phyloP scores from a whole-genome alignment of 2,113 vertebrate species.

The Poeciliopsis retropinna region DNA sequence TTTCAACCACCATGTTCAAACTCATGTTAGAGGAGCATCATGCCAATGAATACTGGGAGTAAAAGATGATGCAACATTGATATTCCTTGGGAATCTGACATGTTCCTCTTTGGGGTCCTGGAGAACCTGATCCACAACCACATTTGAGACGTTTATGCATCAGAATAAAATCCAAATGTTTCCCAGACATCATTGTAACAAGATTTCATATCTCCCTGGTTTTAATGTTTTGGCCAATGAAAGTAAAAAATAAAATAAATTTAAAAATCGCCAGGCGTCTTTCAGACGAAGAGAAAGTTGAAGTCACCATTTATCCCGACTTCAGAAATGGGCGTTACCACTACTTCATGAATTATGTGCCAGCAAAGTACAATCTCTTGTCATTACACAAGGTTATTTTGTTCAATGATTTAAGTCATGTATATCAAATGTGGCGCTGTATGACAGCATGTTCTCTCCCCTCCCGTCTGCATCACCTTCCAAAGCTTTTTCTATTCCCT shows the following conservation, averaged over 20 bases:
- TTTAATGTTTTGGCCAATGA: not conserved
- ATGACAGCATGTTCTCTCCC: conserved; percentile 47
- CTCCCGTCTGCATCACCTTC: conserved; percentile 22
- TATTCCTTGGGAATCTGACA: too few species aligned
- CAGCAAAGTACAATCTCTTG: conserved; percentile 49
- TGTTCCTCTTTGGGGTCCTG: too few species aligned
- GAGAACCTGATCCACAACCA: not conserved
- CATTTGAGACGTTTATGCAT: not conserved
- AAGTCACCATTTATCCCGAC: conserved; percentile 13
- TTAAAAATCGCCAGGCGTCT: not conserved
- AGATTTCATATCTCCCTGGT: not conserved
- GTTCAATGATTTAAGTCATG: conserved; percentile 70
- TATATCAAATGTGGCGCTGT: conserved; percentile 43
- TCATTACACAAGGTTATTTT: conserved; percentile 64
- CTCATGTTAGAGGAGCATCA: too few species aligned
- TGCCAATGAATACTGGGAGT: not conserved
- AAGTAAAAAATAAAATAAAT: conserved; percentile 1
- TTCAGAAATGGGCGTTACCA: conserved; percentile 30
- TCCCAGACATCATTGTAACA: not conserved
- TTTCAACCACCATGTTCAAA: too few species aligned
- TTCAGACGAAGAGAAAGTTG: conserved; percentile 4
- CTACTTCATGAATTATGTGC: conserved; percentile 53
- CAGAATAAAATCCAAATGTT: conserved; percentile 29
- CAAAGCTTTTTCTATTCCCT: conserved; percentile 7
- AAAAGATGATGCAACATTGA: not conserved